Percentiles rank a stretch among this genome's conserved stretches.
These are phyloP conservation scores for Tetragonula clypearis DNA, from an alignment of 1,140 invertebrate species.

Conservation along the genomic window DNA sequence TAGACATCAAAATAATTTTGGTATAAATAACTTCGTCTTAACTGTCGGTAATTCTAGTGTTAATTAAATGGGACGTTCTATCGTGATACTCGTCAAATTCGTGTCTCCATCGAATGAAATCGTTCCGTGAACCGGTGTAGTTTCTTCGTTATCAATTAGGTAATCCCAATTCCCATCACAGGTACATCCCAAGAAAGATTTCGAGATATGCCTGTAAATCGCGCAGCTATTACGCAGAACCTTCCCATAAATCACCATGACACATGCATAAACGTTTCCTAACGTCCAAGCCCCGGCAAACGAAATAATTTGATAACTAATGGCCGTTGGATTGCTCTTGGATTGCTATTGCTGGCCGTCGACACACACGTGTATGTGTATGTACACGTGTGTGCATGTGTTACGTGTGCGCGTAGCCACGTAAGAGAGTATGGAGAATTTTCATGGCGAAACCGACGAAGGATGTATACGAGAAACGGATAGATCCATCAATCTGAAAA, in stretches of 20 bases:
- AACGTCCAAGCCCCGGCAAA: conserved; percentile 52
- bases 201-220: too few species aligned
- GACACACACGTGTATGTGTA: too few species aligned
- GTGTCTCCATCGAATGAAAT: background rate
- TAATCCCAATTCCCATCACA: too few species aligned
- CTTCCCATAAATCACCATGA: conserved; percentile 66
- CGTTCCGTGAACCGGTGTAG: background rate
- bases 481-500: conserved; percentile 67
- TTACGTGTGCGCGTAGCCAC: background rate
- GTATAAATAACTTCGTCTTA: too few species aligned
- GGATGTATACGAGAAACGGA: conserved; percentile 60
- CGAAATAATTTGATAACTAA: conserved; percentile 69
- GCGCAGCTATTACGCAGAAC: too few species aligned
- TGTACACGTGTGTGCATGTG: background rate
- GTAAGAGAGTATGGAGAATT: conserved; percentile 42
- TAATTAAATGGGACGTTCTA: too few species aligned
- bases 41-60: too few species aligned
- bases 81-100: background rate
- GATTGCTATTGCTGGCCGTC: conserved; percentile 12
- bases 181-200: too few species aligned
- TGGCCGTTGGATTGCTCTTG: conserved; percentile 60
- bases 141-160: background rate
- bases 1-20: too few species aligned
- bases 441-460: conserved; percentile 47
- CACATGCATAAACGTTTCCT: conserved; percentile 66